phyloP scores from a whole-genome alignment of 2,888 invertebrate species.

The Carabus problematicus region DNA sequence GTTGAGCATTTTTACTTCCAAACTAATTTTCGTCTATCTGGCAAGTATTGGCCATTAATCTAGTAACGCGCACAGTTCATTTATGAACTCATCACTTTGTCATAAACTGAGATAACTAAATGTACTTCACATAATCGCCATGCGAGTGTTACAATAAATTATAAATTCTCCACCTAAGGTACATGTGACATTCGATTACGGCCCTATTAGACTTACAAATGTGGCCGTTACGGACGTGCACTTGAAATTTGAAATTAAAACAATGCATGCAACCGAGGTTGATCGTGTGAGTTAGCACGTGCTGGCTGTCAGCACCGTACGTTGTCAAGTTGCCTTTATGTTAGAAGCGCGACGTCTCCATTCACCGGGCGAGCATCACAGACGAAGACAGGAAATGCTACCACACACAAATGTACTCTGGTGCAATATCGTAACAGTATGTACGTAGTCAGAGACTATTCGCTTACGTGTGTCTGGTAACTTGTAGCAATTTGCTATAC shows the following conservation, averaged over 20 bases:
- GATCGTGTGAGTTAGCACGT: slow-evolving; percentile 37
- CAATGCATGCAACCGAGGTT: slow-evolving; percentile 22
- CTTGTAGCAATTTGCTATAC: slow-evolving; percentile 50
- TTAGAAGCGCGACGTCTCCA: slow-evolving; percentile 25
- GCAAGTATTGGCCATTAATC: no score
- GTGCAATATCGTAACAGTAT: neutral
- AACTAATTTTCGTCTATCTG: no score
- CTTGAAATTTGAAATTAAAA: slow-evolving; percentile 42
- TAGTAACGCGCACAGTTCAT: no score
- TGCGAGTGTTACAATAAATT: no score
- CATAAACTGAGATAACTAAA: no score
- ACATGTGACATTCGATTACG: slow-evolving; percentile 36
- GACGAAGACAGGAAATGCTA: slow-evolving; percentile 8
- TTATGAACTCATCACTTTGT: no score
- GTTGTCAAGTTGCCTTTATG: slow-evolving; percentile 22
- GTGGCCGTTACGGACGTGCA: slow-evolving; percentile 12
- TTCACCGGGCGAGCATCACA: neutral
- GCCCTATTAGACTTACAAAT: slow-evolving; percentile 37
- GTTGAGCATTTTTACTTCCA: neutral
- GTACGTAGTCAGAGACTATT: neutral
- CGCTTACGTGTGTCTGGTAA: slow-evolving; percentile 43
- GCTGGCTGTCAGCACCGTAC: slow-evolving; percentile 26
- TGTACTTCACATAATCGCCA: no score
- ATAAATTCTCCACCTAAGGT: no score
- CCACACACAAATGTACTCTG: slow-evolving; percentile 2